Evolutionary conservation across 2,888 invertebrate genomes (phyloP).

Genomic region (Polylopha cassiicola): DNA sequence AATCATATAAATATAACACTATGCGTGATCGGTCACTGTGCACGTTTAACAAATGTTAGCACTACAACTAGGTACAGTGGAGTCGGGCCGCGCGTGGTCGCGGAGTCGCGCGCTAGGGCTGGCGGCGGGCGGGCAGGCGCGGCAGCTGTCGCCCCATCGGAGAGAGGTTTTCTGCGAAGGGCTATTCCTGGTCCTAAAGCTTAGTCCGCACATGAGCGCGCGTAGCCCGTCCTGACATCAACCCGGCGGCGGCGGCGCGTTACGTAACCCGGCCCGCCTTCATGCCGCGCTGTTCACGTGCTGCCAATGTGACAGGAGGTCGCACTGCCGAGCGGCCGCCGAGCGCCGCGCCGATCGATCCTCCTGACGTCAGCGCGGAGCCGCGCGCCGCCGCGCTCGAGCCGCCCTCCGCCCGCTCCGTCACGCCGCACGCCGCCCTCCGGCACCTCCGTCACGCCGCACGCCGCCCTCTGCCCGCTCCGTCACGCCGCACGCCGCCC

Average conservation of each 20-base stretch:
- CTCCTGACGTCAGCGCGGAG: conserved; percentile 63
- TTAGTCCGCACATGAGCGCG: conserved; percentile 95
- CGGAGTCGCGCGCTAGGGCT: conserved; percentile 19
- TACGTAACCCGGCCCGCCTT: conserved; percentile 50
- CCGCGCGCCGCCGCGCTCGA: conserved; percentile 35
- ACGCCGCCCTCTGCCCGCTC: conserved; percentile 32
- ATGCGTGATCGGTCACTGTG: conserved; percentile 31
- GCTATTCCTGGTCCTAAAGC: conserved; percentile 96
- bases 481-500: conserved; percentile 16
- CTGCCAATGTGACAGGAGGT: conserved; percentile 41
- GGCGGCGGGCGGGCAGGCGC: conserved; percentile 15
- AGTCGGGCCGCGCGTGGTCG: conserved; percentile 19
- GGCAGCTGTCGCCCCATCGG: conserved; percentile 96
- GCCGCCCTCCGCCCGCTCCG: conserved; percentile 33
- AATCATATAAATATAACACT: conserved; percentile 36
- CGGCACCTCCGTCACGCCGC: conserved; percentile 5
- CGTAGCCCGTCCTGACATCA: conserved; percentile 55
- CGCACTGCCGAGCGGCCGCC: conserved; percentile 29
- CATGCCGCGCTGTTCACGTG: conserved; percentile 43
- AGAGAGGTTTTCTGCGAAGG: conserved; percentile 98
- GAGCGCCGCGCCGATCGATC: conserved; percentile 50
- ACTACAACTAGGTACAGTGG: conserved; percentile 12
- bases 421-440: conserved; percentile 27
- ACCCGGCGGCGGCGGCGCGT: conserved; percentile 36
- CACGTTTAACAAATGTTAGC: conserved; percentile 20